Percentiles rank a stretch among this genome's conserved stretches.
Conservation (phyloP, 1,140 invertebrate genomes). For the Saccostrea echinata region DNA sequence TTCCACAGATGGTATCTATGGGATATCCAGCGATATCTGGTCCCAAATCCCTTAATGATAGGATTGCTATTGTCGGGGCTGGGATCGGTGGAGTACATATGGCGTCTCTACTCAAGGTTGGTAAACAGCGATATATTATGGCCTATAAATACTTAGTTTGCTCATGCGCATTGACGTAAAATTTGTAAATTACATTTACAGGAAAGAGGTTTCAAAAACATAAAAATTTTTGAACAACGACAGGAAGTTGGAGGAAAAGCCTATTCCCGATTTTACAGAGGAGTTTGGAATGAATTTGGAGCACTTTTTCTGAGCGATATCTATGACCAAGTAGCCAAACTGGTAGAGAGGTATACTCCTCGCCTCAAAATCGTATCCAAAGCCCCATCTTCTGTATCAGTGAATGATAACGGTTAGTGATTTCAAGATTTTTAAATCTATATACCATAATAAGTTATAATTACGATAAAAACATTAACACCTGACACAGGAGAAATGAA, state of each 20-base stretch:
- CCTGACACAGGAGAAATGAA: no score
- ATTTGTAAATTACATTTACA: background rate
- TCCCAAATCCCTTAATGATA: background rate
- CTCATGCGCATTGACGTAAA: no score
- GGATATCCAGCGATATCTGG: background rate
- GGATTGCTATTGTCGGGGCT: background rate
- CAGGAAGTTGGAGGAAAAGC: background rate
- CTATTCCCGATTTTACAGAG: background rate
- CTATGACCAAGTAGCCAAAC: background rate
- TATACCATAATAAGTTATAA: no score
- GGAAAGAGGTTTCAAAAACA: background rate
- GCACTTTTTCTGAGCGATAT: background rate
- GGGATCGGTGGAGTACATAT: background rate
- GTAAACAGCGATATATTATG: background rate
- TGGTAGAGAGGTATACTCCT: background rate
- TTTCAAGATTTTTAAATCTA: background rate
- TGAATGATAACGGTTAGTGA: background rate
- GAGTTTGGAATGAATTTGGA: slow-evolving; percentile 1
- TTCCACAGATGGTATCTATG: background rate
- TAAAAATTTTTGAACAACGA: slow-evolving; percentile 9
- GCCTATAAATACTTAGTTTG: no score
- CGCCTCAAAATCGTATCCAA: background rate
- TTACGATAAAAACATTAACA: no score
- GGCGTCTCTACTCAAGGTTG: background rate
- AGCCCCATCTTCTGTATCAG: background rate